A percentile compares a stretch with the other conserved stretches of the same genome.
phyloP scores from a whole-genome alignment of 2,888 invertebrate species.

The Hipparchia sbordonii region DNA sequence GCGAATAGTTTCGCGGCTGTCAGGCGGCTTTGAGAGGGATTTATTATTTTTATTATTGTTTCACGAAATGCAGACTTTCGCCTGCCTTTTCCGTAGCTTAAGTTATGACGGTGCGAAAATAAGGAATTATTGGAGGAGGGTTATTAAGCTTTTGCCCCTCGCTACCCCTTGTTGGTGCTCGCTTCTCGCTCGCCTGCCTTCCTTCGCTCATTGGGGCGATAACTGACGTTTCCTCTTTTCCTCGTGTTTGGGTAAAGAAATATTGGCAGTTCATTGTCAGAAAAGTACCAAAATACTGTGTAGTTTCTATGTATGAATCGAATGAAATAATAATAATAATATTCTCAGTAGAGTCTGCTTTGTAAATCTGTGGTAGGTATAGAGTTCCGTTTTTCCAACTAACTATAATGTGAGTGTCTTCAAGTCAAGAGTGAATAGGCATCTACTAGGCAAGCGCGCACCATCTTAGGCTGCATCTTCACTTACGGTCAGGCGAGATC shows the following conservation, averaged over 20 bases:
- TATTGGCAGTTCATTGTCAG: neutral
- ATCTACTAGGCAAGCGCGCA: too few species aligned
- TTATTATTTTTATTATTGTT: slow-evolving; percentile 82
- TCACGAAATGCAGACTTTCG: slow-evolving; percentile 59
- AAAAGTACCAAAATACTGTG: neutral
- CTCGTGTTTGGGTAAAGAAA: neutral
- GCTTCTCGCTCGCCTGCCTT: neutral
- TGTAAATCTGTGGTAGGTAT: too few species aligned
- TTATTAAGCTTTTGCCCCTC: slow-evolving; percentile 34
- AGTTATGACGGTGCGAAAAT: slow-evolving; percentile 42
- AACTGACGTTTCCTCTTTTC: slow-evolving; percentile 2
- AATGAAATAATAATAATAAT: too few species aligned
- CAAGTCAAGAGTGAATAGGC: too few species aligned
- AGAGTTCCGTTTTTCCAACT: too few species aligned
- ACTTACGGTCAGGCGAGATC: too few species aligned
- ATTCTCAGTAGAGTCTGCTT: too few species aligned
- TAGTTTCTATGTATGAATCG: too few species aligned
- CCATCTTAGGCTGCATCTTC: too few species aligned
- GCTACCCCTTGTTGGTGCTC: neutral
- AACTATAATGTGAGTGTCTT: too few species aligned
- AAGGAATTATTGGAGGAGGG: slow-evolving; percentile 38
- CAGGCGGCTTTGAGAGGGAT: slow-evolving; percentile 78
- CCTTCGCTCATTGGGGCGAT: neutral
- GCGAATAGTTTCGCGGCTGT: slow-evolving; percentile 80
- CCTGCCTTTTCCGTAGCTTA: slow-evolving; percentile 51